Percentiles rank a stretch among this genome's conserved stretches.
Evolutionary conservation across 2,113 vertebrate genomes (phyloP).

Genomic region (Callopanchax toddi): DNA sequence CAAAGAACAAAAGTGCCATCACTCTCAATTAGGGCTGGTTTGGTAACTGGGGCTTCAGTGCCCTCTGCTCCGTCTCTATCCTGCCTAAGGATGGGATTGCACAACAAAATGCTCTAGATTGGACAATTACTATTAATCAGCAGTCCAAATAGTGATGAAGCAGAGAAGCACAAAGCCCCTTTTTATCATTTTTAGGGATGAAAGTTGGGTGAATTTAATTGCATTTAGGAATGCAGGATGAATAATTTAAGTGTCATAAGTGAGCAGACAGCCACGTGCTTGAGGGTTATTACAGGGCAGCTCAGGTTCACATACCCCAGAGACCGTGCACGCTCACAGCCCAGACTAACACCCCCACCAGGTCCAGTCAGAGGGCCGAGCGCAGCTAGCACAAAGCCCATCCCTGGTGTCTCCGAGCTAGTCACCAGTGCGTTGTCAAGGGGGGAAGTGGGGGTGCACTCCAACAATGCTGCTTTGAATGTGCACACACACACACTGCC

Average conservation of each 20-base stretch:
- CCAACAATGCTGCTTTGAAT: constrained; percentile 81
- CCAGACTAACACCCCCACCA: constrained; percentile 11
- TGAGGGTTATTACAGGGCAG: constrained; percentile 41
- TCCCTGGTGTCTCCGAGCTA: constrained; percentile 61
- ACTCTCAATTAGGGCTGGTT: constrained; percentile 67
- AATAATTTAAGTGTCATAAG: constrained; percentile 37
- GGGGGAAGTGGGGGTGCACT: constrained; percentile 62
- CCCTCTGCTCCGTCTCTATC: constrained; percentile 30
- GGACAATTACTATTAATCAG: constrained; percentile 63
- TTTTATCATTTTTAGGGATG: constrained; percentile 39
- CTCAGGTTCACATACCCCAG: constrained; percentile 51
- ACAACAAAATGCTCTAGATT: constrained; percentile 53
- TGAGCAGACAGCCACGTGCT: constrained; percentile 59
- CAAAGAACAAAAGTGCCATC: constrained; percentile 73
- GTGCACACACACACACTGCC: constrained; percentile 67
- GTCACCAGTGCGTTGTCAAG: constrained; percentile 71
- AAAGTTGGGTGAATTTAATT: constrained; percentile 15
- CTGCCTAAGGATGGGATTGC: constrained; percentile 48
- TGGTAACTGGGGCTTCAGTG: constrained; percentile 39
- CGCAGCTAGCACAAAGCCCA: constrained; percentile 48
- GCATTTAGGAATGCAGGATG: background rate
- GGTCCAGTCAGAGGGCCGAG: constrained; percentile 39
- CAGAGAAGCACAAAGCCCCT: constrained; percentile 23
- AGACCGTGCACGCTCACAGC: constrained; percentile 23
- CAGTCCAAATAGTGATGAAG: constrained; percentile 48